Evolutionary conservation across 2,797 vertebrate species (phyloP).

Genomic region (Melanotaenia boesemani): DNA sequence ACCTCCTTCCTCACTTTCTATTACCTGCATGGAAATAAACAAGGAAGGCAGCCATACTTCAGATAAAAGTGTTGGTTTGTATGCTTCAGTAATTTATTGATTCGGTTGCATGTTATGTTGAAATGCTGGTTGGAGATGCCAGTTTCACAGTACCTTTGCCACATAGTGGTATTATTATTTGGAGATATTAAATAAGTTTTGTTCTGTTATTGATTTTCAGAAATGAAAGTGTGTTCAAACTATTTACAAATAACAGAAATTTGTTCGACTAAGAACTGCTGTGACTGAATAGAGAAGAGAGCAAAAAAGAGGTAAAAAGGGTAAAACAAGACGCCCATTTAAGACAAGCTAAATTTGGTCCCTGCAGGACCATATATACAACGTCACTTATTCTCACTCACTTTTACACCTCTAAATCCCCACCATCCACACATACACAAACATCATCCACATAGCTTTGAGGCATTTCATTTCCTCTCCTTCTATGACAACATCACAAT

Average conservation of each 20-base stretch:
- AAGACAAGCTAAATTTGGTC: slow-evolving; percentile 20
- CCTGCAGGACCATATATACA: slow-evolving; percentile 10
- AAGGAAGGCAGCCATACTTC: too few species aligned
- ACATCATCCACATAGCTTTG: slow-evolving; percentile 57
- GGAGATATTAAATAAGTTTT: slow-evolving; percentile 2
- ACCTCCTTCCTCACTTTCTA: too few species aligned
- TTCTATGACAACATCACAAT: slow-evolving; percentile 79
- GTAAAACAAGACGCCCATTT: slow-evolving; percentile 12
- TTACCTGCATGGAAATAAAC: too few species aligned
- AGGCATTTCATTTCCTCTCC: slow-evolving; percentile 81
- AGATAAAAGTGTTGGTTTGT: background rate
- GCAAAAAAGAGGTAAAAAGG: slow-evolving; percentile 1
- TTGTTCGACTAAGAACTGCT: background rate
- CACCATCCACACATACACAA: slow-evolving; percentile 8
- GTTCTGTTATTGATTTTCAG: slow-evolving; percentile 6
- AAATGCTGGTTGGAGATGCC: background rate
- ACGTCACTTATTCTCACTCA: slow-evolving; percentile 15
- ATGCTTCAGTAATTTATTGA: slow-evolving; percentile 1
- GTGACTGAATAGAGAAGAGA: slow-evolving; percentile 10
- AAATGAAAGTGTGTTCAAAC: slow-evolving; percentile 6
- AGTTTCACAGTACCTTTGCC: background rate
- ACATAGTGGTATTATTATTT: background rate
- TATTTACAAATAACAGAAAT: background rate
- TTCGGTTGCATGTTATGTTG: background rate
- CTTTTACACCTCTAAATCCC: slow-evolving; percentile 31